These are phyloP conservation scores for Tylochromis polylepis DNA, from an alignment of 2,113 vertebrate species.

Conservation along the genomic window DNA sequence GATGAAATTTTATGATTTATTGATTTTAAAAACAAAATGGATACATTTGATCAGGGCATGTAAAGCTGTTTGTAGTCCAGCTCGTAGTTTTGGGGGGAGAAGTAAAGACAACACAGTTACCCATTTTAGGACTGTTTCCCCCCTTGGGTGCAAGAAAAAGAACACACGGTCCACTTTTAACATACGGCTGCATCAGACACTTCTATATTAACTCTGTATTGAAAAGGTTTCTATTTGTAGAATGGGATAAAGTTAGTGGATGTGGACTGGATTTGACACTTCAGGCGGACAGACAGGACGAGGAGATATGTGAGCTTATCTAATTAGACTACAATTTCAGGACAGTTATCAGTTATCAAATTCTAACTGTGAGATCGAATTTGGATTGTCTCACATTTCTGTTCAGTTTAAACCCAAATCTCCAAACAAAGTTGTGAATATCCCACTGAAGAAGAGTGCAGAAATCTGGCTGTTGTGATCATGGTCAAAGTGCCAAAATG, in stretches of 20 bases:
- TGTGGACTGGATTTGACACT: neutral
- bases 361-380: neutral
- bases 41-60: neutral
- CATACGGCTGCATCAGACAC: neutral
- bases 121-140: constrained; percentile 20
- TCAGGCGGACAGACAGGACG: neutral
- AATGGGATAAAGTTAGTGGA: constrained; percentile 6
- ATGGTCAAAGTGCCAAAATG: neutral
- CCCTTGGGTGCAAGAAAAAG: neutral
- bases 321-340: neutral
- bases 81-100: neutral
- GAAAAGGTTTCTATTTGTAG: constrained; percentile 12
- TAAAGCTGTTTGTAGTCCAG: neutral
- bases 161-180: constrained; percentile 12
- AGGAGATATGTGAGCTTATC: neutral
- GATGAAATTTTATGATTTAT: neutral
- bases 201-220: constrained; percentile 13
- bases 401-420: neutral
- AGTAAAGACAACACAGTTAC: neutral
- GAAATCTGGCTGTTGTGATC: neutral
- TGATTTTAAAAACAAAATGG: neutral
- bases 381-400: neutral
- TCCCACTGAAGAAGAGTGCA: neutral
- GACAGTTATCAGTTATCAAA: neutral
- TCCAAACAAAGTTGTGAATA: neutral